Conservation (phyloP, 2,888 invertebrate species). For the Drosophila falleni region DNA sequence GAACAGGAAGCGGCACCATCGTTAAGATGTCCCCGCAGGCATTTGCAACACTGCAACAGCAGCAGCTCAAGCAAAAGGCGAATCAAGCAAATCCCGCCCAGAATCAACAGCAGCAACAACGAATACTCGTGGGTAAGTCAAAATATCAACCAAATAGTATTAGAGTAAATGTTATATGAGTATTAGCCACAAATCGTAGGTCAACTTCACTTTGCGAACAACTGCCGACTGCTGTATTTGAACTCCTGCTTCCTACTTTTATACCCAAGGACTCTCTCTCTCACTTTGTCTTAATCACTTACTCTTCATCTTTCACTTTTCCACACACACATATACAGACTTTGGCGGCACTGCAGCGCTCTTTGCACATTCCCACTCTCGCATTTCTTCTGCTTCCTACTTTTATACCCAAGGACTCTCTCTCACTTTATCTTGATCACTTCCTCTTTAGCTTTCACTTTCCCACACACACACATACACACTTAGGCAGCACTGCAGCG, state of each 20-base stretch:
- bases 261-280: not conserved
- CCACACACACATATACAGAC: not conserved
- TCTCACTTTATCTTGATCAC: not conserved
- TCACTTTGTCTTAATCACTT: not conserved
- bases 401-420: not conserved
- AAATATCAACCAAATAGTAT: not conserved
- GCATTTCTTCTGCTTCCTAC: not conserved
- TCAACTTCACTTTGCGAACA: not conserved
- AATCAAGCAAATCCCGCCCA: slow-evolving; percentile 37
- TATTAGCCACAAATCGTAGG: not conserved
- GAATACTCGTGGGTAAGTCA: slow-evolving; percentile 79
- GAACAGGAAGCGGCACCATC: slow-evolving; percentile 67
- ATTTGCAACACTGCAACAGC: slow-evolving; percentile 83
- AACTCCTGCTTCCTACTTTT: not conserved
- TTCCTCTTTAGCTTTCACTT: not conserved
- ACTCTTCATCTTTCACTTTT: not conserved
- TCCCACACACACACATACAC: not conserved
- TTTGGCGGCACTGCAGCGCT: not conserved
- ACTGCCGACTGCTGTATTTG: not conserved
- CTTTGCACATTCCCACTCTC: not conserved
- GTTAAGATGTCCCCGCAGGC: slow-evolving; percentile 84
- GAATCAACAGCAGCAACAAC: slow-evolving; percentile 60
- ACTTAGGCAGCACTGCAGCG: not conserved
- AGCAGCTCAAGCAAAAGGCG: slow-evolving; percentile 80
- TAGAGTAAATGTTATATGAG: not conserved